Base-by-base conservation (phyloP, 2,888 invertebrate species). In the Nebria brevicollis region DNA sequence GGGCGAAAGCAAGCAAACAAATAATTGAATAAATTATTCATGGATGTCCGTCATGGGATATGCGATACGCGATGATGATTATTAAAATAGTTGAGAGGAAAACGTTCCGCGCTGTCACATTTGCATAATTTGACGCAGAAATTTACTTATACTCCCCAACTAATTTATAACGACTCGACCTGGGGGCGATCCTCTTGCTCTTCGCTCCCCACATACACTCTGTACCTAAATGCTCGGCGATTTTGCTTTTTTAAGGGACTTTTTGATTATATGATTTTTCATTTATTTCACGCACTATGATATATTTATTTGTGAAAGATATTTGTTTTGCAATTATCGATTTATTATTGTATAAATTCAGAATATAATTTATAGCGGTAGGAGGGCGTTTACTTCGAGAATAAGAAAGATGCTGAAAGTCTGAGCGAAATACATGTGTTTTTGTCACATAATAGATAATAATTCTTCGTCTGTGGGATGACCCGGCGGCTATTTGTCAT, bases 381-480 rank as follows among this genome's bases (percentile, higher is more conserved):
- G 83, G 85, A 34, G 34, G 87, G 87, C 86, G 87, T 86, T 84
- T 26, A 34, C 70, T 11, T 25, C 83, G 85, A 81, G 83, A 86
- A 86, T 85, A 86, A 86, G 86, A 87, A 87, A 87, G 87, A 87
- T 26, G 70, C 68, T 25, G 70, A 15, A n/a, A 70, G 70, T 70
- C 20, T 20, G 13, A 11, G 85, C 86, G 83, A 86, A 87, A 87
- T 87, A 88, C 88, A 88, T 88, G 88, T 88, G 88, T 88, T 88
- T 88, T 88, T 88, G 88, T 88, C 88, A 88, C 84, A 88, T 88
- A 88, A 88, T 88, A 88, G 88, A 88, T 88, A 88, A 88, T 88
- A 88, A 88, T 87, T 88, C 87, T 87, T 86, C 74, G 73, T 13
- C 43, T 54, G 26, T 75, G 84, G 85, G 87, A 88, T 87, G 87